Base-by-base conservation (phyloP, 2,113 vertebrate species). In the Diadophis punctatus region DNA sequence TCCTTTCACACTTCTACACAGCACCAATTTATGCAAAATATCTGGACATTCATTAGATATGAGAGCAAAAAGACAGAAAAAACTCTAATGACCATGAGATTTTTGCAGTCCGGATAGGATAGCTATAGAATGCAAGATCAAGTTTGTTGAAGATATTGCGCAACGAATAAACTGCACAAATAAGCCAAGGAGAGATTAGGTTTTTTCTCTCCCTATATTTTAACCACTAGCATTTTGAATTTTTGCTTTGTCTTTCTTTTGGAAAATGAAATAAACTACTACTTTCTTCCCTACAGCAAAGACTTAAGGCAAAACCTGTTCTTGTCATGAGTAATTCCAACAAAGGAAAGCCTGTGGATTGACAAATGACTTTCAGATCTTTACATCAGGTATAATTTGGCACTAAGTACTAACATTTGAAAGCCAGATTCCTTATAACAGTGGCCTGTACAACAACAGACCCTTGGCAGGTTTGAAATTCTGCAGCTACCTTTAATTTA, bases 401-500 rank as follows among this genome's bases (percentile, higher is more conserved):
- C 85, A 96, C 92, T 92, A 53, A 80, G 92, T 88, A 93, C 92
- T 94, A 92, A 95, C 89, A 91, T 95, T 95, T 96, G 94, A 96
- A 95, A 93, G 84, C 93, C 91, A 48, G 93, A 85, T n/a, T 93
- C 0, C 0, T 56, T 86, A 92, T 58, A 92, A 0, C 84, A 94
- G 86, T 52, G 94, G 92, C 52, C 93, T 96, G 90, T 95, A 94
- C 94, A 95, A 96, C 86, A 49, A 97, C 95, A 96, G 96, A 96
- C 97, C 95, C 97, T 96, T 98, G 97, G 97, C 96, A 97, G 97
- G 95, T 94, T 97, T 98, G 97, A 98, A 97, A 97, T 96, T 95
- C 80, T 95, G 96, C 97, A 97, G 97, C 96, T 97, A 97, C 97
- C 98, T 98, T 97, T 98, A 97, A 98, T 98, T 98, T 97, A 96